Evolutionary conservation across 2,113 vertebrate genomes (phyloP).

Genomic region (Anas platyrhynchos): DNA sequence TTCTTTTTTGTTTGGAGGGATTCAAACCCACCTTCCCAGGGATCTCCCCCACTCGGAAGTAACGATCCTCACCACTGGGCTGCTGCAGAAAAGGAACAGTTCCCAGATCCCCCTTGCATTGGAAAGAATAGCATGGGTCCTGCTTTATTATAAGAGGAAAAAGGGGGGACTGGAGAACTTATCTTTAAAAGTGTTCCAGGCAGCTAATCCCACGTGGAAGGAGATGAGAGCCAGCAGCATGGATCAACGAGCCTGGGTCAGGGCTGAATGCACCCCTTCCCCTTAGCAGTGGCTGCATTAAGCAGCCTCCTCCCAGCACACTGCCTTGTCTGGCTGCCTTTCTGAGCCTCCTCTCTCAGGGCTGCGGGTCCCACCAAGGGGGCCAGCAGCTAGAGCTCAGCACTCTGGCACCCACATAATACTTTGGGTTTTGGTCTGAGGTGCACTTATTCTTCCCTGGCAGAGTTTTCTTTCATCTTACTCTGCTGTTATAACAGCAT

Average conservation of each 20-base stretch:
- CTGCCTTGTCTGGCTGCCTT: background rate
- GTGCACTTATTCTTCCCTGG: background rate
- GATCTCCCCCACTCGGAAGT: background rate
- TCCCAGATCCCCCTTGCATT: background rate
- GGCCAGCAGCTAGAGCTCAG: background rate
- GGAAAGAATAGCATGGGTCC: background rate
- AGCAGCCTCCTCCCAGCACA: background rate
- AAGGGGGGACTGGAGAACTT: background rate
- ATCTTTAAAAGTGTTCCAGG: background rate
- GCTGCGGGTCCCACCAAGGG: background rate
- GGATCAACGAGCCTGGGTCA: background rate
- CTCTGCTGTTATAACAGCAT: background rate
- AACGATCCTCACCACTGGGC: background rate
- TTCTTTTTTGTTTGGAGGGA: background rate
- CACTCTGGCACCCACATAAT: background rate
- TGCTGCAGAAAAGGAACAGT: background rate
- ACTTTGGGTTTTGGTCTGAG: background rate
- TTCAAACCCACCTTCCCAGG: background rate
- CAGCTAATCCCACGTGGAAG: background rate
- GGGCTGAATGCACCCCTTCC: background rate
- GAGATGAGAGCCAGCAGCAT: background rate
- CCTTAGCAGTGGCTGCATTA: background rate
- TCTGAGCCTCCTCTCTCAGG: background rate
- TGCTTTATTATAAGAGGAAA: background rate
- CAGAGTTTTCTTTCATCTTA: background rate